Base-by-base conservation (phyloP, 2,797 vertebrate genomes). In the Cossypha heuglini region DNA sequence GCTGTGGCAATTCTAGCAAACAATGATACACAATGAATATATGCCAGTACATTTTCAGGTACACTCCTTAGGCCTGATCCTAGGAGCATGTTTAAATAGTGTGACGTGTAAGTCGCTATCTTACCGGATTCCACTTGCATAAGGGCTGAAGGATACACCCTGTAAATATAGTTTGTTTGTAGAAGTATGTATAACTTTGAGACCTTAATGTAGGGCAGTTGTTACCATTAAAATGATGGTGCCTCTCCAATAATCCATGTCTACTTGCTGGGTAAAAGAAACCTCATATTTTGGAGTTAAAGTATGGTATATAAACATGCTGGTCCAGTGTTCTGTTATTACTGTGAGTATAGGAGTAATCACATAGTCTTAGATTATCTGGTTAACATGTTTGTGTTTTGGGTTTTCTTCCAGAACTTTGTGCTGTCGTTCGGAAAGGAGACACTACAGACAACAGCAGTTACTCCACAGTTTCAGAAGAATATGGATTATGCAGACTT, bases 401-500 rank as follows among this genome's bases (percentile, higher is more conserved):
- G 55, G 8, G 0, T 29, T 72, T 64, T 81, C 67, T 91, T 72
- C 81, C 93, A 99, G 99, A 97, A 97, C 93, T 97, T 96, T 16
- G 76, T 94, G 5, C 95, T 95, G 0, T 96, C 96, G 15, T 94
- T 88, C 79, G 97, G 97, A 73, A 97, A 96, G 89, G 96, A 97
- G 96, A 98, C 98, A 9, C 94, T 92, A 49, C 95, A 94, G 94
- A 98, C 98, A 19, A 97, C 98, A 0, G 82, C 95, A 3, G 92
- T 98, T 86, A 72, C 92, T 33, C 82, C 94, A 55, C 88, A 76
- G 66, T 75, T 88, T 18, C 74, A 84, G 86, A 97, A 83, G 72
- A 86, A 81, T 45, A 33, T 71, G 78, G 28, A 86, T 74, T 96
- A 96, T 35, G 94, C 90, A 88, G 98, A 98, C 97, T 99, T 98